These are phyloP conservation scores for Actinemys pallida DNA, from an alignment of 2,113 vertebrate species.

Conservation along the genomic window DNA sequence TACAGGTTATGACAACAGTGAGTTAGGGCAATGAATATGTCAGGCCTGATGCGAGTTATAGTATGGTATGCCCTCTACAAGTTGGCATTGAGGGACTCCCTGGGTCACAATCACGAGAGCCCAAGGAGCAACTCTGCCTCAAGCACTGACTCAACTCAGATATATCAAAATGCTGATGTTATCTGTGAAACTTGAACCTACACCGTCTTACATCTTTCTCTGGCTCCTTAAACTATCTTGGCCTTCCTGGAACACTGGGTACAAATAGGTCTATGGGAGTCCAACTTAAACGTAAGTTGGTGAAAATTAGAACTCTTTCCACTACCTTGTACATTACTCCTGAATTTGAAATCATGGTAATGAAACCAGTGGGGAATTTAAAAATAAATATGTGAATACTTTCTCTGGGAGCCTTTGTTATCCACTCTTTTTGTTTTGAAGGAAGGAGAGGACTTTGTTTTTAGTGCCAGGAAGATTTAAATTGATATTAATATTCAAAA, in stretches of 20 bases:
- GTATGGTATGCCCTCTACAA: neutral
- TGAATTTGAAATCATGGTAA: neutral
- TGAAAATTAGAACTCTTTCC: neutral
- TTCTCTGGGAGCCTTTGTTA: neutral
- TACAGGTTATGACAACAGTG: no score
- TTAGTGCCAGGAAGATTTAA: neutral
- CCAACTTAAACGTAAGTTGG: neutral
- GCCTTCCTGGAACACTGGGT: rapidly evolving
- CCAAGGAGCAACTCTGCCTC: neutral
- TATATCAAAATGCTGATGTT: neutral
- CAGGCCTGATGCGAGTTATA: no score
- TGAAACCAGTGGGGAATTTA: neutral
- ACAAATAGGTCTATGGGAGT: neutral
- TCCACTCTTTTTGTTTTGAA: neutral
- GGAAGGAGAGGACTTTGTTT: neutral
- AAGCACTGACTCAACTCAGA: neutral
- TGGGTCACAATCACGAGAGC: neutral
- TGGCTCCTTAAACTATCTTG: neutral
- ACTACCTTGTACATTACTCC: rapidly evolving
- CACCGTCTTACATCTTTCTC: neutral
- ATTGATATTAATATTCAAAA: rapidly evolving
- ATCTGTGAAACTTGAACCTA: neutral
- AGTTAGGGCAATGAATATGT: no score
- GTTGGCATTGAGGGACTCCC: neutral
- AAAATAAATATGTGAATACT: neutral